Conservation (phyloP, 2,113 vertebrate species). For the Megatriorchis doriae region DNA sequence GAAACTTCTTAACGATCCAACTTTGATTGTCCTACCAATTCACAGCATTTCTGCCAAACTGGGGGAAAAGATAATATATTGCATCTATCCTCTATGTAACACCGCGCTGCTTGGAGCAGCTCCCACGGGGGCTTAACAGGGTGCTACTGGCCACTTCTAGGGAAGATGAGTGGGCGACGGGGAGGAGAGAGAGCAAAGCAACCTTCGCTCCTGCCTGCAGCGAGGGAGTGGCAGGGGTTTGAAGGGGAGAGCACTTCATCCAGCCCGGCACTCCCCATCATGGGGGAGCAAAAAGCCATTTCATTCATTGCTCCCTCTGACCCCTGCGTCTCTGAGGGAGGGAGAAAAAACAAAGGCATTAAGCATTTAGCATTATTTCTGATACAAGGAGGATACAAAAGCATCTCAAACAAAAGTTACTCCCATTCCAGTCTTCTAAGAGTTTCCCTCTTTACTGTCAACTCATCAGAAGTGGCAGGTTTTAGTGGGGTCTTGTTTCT, state of each 20-base stretch:
- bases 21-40: not conserved
- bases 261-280: not conserved
- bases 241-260: not conserved
- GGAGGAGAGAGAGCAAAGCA: not conserved
- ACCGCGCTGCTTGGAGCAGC: not conserved
- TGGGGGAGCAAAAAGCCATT: not conserved
- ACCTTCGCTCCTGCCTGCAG: accelerated
- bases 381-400: not conserved
- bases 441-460: not conserved
- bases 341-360: not conserved
- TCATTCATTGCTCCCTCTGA: not conserved
- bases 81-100: not conserved
- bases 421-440: not conserved
- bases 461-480: not conserved
- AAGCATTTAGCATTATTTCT: not conserved
- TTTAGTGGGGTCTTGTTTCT: not conserved
- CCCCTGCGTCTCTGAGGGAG: not conserved
- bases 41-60: not conserved
- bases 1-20: not conserved
- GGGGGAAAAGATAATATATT: not conserved
- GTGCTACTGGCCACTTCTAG: not conserved
- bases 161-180: not conserved
- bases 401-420: not conserved
- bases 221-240: not conserved
- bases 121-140: not conserved